Evolutionary conservation across 1,140 invertebrate species (phyloP).

Genomic region (Drosophila neocordata): DNA sequence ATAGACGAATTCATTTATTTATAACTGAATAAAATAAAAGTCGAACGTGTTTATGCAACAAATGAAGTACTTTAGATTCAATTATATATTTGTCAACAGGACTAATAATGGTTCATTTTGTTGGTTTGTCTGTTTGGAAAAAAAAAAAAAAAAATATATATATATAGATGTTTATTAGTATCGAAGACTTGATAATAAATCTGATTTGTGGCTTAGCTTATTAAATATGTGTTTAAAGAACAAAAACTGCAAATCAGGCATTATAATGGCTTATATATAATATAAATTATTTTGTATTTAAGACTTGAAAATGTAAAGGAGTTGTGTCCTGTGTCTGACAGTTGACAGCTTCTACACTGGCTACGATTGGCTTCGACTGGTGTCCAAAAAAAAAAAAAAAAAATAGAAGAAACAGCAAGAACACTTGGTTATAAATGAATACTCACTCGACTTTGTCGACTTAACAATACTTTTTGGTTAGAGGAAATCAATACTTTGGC

Average conservation of each 20-base stretch:
- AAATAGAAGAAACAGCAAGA: conserved; percentile 3
- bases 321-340: conserved; percentile 31
- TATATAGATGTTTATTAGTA: conserved; percentile 2
- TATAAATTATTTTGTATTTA: background rate
- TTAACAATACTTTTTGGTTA: conserved; percentile 33
- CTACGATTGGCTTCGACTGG: conserved; percentile 29
- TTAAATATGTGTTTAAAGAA: conserved; percentile 1
- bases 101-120: conserved; percentile 57
- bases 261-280: too few species aligned
- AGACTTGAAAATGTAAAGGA: conserved; percentile 14
- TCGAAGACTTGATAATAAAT: conserved; percentile 36
- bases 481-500: conserved; percentile 63
- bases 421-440: conserved; percentile 62
- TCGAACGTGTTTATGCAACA: conserved; percentile 71
- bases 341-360: conserved; percentile 47
- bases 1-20: conserved; percentile 49
- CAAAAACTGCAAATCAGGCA: background rate
- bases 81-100: conserved; percentile 67
- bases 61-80: conserved; percentile 78
- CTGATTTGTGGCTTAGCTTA: conserved; percentile 47
- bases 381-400: background rate
- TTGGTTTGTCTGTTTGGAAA: conserved; percentile 31
- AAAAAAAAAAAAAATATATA: background rate
- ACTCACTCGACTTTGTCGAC: conserved; percentile 39
- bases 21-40: conserved; percentile 56